A percentile compares a stretch with the other conserved stretches of the same genome.
Conservation (phyloP, 2,888 invertebrate species). For the Eupithecia pulchellata region DNA sequence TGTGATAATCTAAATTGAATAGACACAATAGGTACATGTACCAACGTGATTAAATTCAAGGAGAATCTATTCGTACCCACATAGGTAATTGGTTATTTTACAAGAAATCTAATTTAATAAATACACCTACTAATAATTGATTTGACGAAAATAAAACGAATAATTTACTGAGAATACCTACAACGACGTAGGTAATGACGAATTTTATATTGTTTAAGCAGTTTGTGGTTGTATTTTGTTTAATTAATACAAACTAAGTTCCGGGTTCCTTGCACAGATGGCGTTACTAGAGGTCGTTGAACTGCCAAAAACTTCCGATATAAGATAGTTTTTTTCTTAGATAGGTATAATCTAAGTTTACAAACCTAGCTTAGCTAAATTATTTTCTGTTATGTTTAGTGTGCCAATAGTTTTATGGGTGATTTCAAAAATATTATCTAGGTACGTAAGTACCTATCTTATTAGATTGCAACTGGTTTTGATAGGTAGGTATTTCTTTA, state of each 20-base stretch:
- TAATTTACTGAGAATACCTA: not conserved
- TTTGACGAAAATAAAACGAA: not conserved
- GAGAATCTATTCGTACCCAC: not conserved
- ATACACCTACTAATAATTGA: too few relatives aligned
- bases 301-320: slow-evolving; percentile 41
- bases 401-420: not conserved
- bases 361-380: not conserved
- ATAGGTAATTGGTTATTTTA: not conserved
- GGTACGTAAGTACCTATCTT: not conserved
- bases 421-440: not conserved
- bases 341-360: too few relatives aligned
- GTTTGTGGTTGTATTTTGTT: slow-evolving; percentile 14
- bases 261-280: slow-evolving; percentile 56
- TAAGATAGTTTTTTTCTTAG: not conserved
- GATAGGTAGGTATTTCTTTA: not conserved
- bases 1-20: not conserved
- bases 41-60: not conserved
- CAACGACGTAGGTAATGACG: not conserved
- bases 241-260: slow-evolving; percentile 37
- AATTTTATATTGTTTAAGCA: not conserved
- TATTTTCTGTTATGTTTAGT: not conserved
- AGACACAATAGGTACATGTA: not conserved
- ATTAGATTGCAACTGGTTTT: not conserved
- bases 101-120: not conserved
- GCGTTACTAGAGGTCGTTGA: slow-evolving; percentile 60